Percentiles rank a stretch among this genome's conserved stretches.
Conservation (phyloP, 2,888 invertebrate species). For the Temnothorax rugatulus region DNA sequence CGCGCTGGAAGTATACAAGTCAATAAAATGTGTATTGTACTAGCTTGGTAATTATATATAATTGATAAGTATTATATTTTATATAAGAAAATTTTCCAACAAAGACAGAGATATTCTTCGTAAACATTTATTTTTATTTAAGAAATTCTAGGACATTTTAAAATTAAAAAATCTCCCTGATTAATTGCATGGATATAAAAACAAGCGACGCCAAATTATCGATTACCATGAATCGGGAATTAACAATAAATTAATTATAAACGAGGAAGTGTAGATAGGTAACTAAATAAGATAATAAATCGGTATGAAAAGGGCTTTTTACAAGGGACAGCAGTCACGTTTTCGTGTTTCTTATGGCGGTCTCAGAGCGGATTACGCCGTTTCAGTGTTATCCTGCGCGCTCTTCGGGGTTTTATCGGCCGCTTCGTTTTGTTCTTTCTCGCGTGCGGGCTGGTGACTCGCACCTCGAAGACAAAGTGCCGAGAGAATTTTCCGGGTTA, state of each 20-base stretch:
- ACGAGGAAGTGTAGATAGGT: background rate
- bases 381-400: slow-evolving; percentile 35
- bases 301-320: slow-evolving; percentile 1
- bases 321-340: slow-evolving; percentile 5
- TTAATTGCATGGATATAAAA: background rate
- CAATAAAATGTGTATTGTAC: background rate
- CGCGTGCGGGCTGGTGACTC: slow-evolving; percentile 40
- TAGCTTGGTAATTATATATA: no score
- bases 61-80: background rate
- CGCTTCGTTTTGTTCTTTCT: slow-evolving; percentile 41
- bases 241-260: background rate
- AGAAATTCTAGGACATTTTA: background rate
- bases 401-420: slow-evolving; percentile 47
- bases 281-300: background rate
- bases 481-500: slow-evolving; percentile 65
- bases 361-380: slow-evolving; percentile 34
- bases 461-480: slow-evolving; percentile 62
- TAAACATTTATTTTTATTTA: background rate
- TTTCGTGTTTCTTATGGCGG: slow-evolving; percentile 36
- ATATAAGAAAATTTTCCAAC: background rate
- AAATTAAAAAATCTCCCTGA: background rate
- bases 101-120: background rate
- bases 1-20: background rate
- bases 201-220: background rate
- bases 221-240: background rate